A percentile compares a stretch with the other conserved stretches of the same genome.
These are phyloP conservation scores for Cecidostiba fungosa DNA, from an alignment of 2,888 invertebrate species.

Conservation along the genomic window DNA sequence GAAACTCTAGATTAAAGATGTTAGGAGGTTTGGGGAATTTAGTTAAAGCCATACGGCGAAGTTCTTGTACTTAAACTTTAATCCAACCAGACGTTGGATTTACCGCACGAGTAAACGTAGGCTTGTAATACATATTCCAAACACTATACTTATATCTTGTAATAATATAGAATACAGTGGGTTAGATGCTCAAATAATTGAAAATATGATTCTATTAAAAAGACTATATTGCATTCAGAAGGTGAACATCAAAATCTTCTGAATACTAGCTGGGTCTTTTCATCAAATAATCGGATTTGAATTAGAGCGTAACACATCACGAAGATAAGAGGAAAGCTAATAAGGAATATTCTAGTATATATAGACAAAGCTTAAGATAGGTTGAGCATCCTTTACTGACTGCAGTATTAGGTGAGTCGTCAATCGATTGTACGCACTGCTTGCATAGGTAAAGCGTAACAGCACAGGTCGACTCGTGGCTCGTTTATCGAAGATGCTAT, in stretches of 20 bases:
- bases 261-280: background rate
- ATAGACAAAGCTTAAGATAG: constrained; percentile 21
- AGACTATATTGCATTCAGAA: background rate
- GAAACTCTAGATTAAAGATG: constrained; percentile 47
- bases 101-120: background rate
- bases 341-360: constrained; percentile 9
- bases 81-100: background rate
- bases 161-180: background rate
- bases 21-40: constrained; percentile 19
- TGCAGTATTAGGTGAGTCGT: background rate
- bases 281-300: background rate
- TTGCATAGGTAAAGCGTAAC: background rate
- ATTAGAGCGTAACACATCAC: background rate
- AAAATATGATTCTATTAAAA: background rate
- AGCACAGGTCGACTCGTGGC: background rate
- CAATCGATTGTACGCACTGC: constrained; percentile 40
- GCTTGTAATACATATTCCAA: background rate
- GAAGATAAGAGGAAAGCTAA: constrained; percentile 11
- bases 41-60: background rate
- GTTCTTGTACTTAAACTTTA: constrained; percentile 26
- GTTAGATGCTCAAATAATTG: too few relatives aligned
- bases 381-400: constrained; percentile 7
- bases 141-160: background rate
- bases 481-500: constrained; percentile 43
- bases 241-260: background rate